Evolutionary conservation across 2,113 vertebrate species (phyloP).

Genomic region (Orientallactaga bullata): DNA sequence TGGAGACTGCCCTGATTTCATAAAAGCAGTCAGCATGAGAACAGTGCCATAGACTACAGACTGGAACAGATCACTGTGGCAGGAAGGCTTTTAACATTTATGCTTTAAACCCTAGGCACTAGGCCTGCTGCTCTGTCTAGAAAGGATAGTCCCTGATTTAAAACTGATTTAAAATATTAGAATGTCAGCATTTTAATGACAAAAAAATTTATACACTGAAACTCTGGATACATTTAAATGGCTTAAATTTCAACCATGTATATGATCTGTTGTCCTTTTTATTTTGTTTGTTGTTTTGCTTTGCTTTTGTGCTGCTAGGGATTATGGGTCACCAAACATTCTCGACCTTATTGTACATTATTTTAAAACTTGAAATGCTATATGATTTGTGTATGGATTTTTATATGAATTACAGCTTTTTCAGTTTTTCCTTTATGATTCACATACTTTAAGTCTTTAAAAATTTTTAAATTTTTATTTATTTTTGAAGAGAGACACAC

Average conservation of each 20-base stretch:
- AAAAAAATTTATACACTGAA: neutral
- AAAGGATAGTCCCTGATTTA: slow-evolving; percentile 41
- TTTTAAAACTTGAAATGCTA: slow-evolving; percentile 10
- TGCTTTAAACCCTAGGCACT: neutral
- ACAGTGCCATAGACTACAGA: slow-evolving; percentile 48
- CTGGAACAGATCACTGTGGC: neutral
- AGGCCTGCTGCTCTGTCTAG: slow-evolving; percentile 5
- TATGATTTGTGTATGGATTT: slow-evolving; percentile 6
- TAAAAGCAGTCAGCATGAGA: slow-evolving; percentile 50
- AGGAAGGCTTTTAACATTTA: slow-evolving; percentile 28
- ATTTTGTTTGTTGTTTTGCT: neutral
- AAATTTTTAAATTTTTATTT: slow-evolving; percentile 16
- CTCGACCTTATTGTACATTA: neutral
- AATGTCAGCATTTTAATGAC: slow-evolving; percentile 45
- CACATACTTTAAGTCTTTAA: neutral
- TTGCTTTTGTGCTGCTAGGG: neutral
- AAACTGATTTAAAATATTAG: slow-evolving; percentile 46
- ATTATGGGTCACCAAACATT: neutral
- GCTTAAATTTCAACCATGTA: neutral
- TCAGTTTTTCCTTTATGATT: neutral
- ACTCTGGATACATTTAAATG: slow-evolving; percentile 5
- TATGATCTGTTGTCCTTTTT: neutral
- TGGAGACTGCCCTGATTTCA: slow-evolving; percentile 32
- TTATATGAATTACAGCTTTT: neutral
- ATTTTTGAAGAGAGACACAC: too few species aligned